A percentile compares a stretch with the other conserved stretches of the same genome.
These are phyloP conservation scores for Amphiprion percula DNA, from an alignment of 2,113 vertebrate species.

Conservation along the genomic window DNA sequence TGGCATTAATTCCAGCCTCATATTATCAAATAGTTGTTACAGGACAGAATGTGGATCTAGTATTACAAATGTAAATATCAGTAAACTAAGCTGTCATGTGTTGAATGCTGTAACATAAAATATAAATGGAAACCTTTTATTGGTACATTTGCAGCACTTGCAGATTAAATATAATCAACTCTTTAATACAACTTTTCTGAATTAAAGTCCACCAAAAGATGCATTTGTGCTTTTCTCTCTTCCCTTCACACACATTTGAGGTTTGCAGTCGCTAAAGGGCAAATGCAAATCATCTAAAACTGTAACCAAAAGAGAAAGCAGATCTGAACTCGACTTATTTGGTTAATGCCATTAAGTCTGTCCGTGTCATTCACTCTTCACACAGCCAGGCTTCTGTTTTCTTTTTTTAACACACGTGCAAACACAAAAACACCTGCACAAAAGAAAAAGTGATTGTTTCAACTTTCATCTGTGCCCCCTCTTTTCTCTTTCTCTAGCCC, in stretches of 20 bases:
- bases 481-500: conserved; percentile 36
- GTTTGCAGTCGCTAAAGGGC: conserved; percentile 48
- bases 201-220: not conserved
- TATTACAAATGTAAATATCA: conserved; percentile 3
- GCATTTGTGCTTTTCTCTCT: not conserved
- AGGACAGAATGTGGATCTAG: not conserved
- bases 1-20: not conserved
- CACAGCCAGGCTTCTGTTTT: conserved; percentile 20
- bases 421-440: conserved; percentile 74
- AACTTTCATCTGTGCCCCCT: conserved; percentile 60
- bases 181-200: not conserved
- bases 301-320: conserved; percentile 69
- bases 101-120: not conserved
- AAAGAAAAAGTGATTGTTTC: conserved; percentile 79
- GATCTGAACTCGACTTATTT: conserved; percentile 73
- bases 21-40: not conserved
- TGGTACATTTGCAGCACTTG: not conserved
- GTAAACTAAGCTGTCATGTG: not conserved
- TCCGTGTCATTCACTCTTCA: conserved; percentile 49
- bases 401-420: conserved; percentile 22
- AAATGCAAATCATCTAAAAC: conserved; percentile 78
- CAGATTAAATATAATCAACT: not conserved
- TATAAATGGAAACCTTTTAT: not conserved
- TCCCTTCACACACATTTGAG: conserved; percentile 6
- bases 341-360: conserved; percentile 75